phyloP scores from a whole-genome alignment of 1,140 invertebrate genomes.

The Saccostrea glomerata region DNA sequence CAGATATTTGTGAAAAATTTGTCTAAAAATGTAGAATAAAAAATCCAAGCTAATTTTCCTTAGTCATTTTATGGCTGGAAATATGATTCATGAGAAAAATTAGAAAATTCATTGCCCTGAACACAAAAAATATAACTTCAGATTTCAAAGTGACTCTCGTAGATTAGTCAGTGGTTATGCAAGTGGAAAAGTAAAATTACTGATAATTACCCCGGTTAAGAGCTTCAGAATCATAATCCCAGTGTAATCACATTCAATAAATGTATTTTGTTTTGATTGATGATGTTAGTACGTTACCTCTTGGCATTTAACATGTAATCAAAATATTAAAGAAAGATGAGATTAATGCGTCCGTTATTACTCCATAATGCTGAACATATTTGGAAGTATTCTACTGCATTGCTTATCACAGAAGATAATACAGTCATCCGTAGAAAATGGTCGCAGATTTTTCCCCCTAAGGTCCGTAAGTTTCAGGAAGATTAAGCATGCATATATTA shows the following conservation, averaged over 20 bases:
- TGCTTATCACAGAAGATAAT: constrained; percentile 16
- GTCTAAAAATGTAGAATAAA: too few species aligned
- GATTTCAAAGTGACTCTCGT: neutral
- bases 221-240: neutral
- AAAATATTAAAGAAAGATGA: neutral
- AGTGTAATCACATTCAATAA: neutral
- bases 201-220: neutral
- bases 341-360: neutral
- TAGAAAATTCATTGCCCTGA: neutral
- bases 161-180: neutral
- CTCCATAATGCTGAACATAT: neutral
- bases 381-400: neutral
- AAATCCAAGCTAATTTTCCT: neutral
- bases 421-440: neutral
- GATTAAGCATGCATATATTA: constrained; percentile 32
- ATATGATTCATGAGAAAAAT: neutral
- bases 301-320: neutral
- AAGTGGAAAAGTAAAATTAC: neutral
- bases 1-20: too few species aligned
- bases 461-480: neutral
- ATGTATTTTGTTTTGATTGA: neutral
- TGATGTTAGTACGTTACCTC: neutral
- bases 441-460: neutral
- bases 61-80: neutral
- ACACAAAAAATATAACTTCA: neutral